Evolutionary conservation across 2,797 vertebrate species (phyloP), one percentile per base, ranked within the genome.

Genomic region (Siniperca undulata): DNA sequence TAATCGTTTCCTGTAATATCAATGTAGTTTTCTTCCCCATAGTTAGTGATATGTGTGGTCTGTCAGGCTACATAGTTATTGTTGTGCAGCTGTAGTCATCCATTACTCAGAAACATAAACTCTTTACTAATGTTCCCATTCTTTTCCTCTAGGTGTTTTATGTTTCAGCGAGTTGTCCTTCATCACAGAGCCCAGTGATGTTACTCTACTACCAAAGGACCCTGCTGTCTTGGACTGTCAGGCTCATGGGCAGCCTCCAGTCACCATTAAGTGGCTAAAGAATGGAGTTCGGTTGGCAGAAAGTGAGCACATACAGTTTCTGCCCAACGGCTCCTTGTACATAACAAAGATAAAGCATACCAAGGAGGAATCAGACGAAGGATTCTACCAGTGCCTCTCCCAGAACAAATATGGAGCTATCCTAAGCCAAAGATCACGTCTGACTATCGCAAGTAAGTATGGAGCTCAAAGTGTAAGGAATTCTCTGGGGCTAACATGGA

Each of bases 311-410:
- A 89, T 97, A 70, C 96, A 94, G 52, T 91, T 95, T 82, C 94
- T 99, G 89, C 88, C 97, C 53, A 99, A 99, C 0, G 97, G 97
- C 79, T 99, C 98, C 1, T 93, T 99, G 82, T 96, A 96, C 89
- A 97, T 99, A 95, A 95, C 94, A 85, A 96, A 96, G 88, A 96
- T 96, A 89, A 97, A 96, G 86, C 95, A 96, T 85, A 95, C 93
- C 83, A 93, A 94, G 78, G 96, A 93, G 88, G 96, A 97, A 62
- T 97, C 96, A 16, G 97, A 99, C 85, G 97, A 99, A 95, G 98
- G 97, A 88, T 96, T 97, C 95, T 99, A 99, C 92, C 98, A 98
- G 93, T 99, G 98, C 91, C 95, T 99, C 89, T 98, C 97, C 20
- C 90, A 97, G 86, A 99, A 99, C 95, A 97, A 97, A 94, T 96